Base-by-base conservation (phyloP, 2,113 vertebrate species). In the Trematocara macrostoma region DNA sequence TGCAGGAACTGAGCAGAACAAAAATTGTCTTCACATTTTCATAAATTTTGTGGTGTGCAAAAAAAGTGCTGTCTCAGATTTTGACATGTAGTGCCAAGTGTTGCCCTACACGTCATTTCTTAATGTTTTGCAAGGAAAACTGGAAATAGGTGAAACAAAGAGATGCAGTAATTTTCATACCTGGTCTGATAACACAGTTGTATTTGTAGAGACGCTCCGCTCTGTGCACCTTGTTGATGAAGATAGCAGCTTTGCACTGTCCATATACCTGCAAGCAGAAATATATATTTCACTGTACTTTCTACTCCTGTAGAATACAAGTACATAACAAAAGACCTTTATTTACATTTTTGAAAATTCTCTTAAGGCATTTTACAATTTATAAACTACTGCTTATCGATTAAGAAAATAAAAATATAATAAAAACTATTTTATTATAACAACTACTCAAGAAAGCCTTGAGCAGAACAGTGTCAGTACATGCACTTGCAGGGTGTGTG, bases 201-300 rank as follows among this genome's bases (percentile, higher is more conserved):
- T 96, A 96, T 79, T 94, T 96, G 90, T 96, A 95, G 52, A 97
- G 94, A 6, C 94, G 94, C 26, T 90, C 82, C 35, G 95, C 94
- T 86, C 94, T 93, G 9, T 96, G 59, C 23, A 89, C 76, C 82
- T 40, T 94, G 20, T 82, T 95, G 59, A 96, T 92, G 90, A 87
- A 96, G 81, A 96, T 95, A 11, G 71, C 82, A 26, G 92, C 94
- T 83, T 95, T 95, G 84, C 96, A 97, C 74, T 95, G 94, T 59
- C 96, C 96, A 51, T 96, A 96, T 1, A 96, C 92, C 96, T 97
- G 90, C 57, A 87, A 23, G 64, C 12, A 84, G n/a, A 85, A 81
- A 83, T 7, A n/a, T 16, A 52, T n/a, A 11, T 34, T 78, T 69
- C 20, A 67, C 5, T 53, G 5, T n/a, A 8, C 31, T 64, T 38